Evolutionary conservation across 2,888 invertebrate genomes (phyloP), one percentile per base, ranked within the genome.

Genomic region (Drosophila borealis): DNA sequence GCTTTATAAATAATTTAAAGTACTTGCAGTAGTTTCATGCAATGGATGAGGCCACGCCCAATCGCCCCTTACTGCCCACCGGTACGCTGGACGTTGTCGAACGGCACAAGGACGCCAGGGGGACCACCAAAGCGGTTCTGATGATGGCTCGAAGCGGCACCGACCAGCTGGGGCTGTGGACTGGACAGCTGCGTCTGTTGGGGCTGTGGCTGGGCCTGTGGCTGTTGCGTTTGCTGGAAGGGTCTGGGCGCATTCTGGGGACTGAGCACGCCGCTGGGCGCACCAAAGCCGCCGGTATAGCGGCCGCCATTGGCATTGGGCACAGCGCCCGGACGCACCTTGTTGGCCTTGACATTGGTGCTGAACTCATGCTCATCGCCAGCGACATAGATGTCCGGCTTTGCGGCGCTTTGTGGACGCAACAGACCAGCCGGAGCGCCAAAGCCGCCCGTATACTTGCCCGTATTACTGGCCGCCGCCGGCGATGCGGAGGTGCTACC

Each of bases 61-160:
- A 33, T 10, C 17, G 63, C 3, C 34, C 19, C n/a, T 70, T 85
- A 88, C 56, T 83, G 82, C n/a, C 59, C 69, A 2, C 50, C 84
- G 6, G 70, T 51, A 9, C 81, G 65, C 70, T 81, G 88, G 19
- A 74, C 80, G 74, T 91, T 91, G 70, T 92, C 92, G 67, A 87
- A 92, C 37, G 92, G 92, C 17, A 76, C 76, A 13, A 92, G 82
- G 39, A 92, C 65, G 13, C 92, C 92, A 6, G 92, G 92, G 9
- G 92, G 92, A 10, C 92, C 92, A 4, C 92, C 92, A 53, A 92
- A 92, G 36, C 90, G 88, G 3, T 82, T 91, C 1, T 77, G 84
- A 13, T 72, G 48, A 44, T 78, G 70, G 21, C 68, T 74, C 42
- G 59, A 21, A 4, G 71, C 69, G 14, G 63, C 44, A 1, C 17